These are phyloP conservation scores for Calonectris borealis DNA, from an alignment of 2,113 vertebrate species.

Conservation along the genomic window DNA sequence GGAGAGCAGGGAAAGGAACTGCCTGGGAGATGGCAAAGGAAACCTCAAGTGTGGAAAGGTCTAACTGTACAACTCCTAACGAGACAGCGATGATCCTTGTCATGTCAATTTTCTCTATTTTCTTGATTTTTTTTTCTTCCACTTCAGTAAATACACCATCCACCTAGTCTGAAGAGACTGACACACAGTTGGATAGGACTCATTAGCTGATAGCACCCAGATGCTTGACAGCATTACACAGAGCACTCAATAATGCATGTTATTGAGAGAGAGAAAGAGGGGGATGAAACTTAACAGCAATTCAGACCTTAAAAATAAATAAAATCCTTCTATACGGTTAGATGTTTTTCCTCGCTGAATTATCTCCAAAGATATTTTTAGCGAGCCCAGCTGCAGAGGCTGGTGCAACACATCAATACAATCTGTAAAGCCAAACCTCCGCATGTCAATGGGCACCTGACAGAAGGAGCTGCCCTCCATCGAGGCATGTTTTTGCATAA, in stretches of 20 bases:
- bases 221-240: not conserved
- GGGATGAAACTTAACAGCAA: not conserved
- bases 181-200: not conserved
- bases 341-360: not conserved
- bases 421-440: not conserved
- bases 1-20: too few species aligned
- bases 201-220: not conserved
- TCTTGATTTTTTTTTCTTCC: not conserved
- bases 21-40: not conserved
- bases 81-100: accelerated
- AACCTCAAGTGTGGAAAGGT: not conserved
- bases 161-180: not conserved
- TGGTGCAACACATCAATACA: not conserved
- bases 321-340: not conserved
- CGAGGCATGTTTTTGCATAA: not conserved
- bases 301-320: not conserved
- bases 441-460: not conserved
- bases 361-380: not conserved
- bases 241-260: not conserved
- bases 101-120: not conserved
- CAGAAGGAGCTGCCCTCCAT: not conserved
- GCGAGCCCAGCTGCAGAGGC: not conserved
- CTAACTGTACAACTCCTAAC: not conserved
- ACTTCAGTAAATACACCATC: not conserved
- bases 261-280: not conserved